Evolutionary conservation across 2,797 vertebrate species (phyloP), one percentile per base, ranked within the genome.

Genomic region (Lophotriccus pileatus): DNA sequence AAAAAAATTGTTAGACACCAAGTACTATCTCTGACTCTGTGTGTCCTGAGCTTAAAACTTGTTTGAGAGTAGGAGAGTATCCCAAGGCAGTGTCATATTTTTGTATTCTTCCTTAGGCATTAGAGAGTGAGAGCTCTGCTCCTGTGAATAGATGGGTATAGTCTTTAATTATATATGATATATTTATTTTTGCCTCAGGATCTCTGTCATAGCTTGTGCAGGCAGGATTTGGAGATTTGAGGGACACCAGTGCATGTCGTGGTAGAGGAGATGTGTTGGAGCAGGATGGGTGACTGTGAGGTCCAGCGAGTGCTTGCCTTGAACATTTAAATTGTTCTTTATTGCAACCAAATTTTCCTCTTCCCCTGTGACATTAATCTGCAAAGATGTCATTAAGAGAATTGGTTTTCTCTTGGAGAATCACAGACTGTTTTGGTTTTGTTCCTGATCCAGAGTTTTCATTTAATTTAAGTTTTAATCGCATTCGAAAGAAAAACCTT

Each of bases 111-210:
- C 89, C 95, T 87, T 95, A 92, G 93, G 93, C 87, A 39, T 87
- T 70, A 75, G 44, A 53, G 87, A 80, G 41, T 21, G 72, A 78
- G 64, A 91, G 34, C 58, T 91, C 68, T 63, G 82, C 60, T 72
- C 70, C 75, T 89, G 64, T 89, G 89, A 70, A 72, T 92, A 44
- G 36, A 36, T 80, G 84, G 79, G 41, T 49, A 70, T 58, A 81
- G 82, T 87, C 77, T 93, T 96, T 96, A 95, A 93, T 96, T 96
- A 96, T 92, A 76, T 75, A 96, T 93, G 91, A 80, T 95, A 15
- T 89, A 91, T 94, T 96, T 96, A 91, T 91, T 96, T 96, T 94
- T 96, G 96, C 91, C 87, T 94, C 49, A 2, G 91, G 91, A 94
- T 75, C 70, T 89, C 94, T 94, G 75, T 94, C 94, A 84, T 32